phyloP scores from a whole-genome alignment of 2,888 invertebrate species.

The Zeuzera pyrina region DNA sequence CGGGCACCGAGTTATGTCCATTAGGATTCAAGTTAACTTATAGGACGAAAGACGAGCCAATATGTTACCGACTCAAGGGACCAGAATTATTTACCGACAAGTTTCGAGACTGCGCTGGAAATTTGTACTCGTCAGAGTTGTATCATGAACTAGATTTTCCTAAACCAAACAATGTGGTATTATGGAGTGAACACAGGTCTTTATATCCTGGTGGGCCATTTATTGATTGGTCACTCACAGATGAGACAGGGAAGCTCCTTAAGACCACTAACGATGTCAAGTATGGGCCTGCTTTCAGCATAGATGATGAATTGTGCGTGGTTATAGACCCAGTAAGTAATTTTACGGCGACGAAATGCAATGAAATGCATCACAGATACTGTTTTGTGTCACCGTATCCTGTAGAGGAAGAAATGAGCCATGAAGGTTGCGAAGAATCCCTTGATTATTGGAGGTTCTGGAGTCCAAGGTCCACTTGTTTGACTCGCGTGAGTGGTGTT shows the following conservation, averaged over 20 bases:
- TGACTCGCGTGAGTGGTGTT: conserved; percentile 30
- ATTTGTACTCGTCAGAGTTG: conserved; percentile 39
- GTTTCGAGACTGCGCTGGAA: conserved; percentile 49
- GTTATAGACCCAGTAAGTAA: conserved; percentile 37
- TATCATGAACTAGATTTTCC: conserved; percentile 35
- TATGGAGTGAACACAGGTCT: conserved; percentile 60
- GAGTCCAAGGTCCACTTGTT: conserved; percentile 47
- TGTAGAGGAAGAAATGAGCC: conserved; percentile 22
- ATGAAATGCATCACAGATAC: conserved; percentile 45
- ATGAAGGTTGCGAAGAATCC: conserved; percentile 33
- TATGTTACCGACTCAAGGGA: conserved; percentile 51
- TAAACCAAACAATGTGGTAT: conserved; percentile 23
- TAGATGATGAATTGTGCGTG: conserved; percentile 42
- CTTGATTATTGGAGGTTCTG: conserved; percentile 33
- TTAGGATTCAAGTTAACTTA: conserved; percentile 43
- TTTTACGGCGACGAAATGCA: conserved; percentile 43
- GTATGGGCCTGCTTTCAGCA: conserved; percentile 22
- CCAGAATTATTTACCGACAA: conserved; percentile 47
- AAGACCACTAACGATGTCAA: conserved; percentile 33
- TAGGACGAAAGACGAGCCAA: conserved; percentile 21
- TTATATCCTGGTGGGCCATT: conserved; percentile 56
- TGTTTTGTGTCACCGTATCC: conserved; percentile 49
- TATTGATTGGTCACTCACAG: conserved; percentile 48
- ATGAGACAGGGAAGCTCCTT: conserved; percentile 33
- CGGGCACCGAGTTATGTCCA: conserved; percentile 33